Base-by-base conservation (phyloP, 1,140 invertebrate genomes). In the Heliconius himera region DNA sequence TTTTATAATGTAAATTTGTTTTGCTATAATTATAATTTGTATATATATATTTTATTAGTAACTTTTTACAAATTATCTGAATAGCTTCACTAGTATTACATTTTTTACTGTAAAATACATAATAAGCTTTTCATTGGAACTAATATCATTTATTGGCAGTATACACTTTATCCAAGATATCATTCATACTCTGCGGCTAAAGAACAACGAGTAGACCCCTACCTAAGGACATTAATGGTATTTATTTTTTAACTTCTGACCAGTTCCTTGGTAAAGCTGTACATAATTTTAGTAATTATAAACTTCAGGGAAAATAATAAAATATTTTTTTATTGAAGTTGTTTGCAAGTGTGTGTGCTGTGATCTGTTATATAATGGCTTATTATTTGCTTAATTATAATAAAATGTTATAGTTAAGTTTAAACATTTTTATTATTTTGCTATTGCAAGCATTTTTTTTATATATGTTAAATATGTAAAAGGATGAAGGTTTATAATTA, bases 211-310 rank as follows among this genome's bases (percentile, higher is more conserved):
- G 88, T 95, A 90, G 93, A 92, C 88, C 92, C 91, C 82, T 91
- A 94, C 89, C 87, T 94, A 86, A 88, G 94, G 90, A 93, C 90
- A 73, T 83, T 94, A 83, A 94, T 91, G 94, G 94, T 95, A 95
- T 93, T 93, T 93, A 94, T 90, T 72, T 18, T 26, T 72, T 18
- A 70, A 38, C 9, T 66, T 29, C n/a, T 6, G 3, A 13, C 26
- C 8, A 26, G 3, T 29, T 66, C 13, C 22, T 66, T 29, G 60
- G 3, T 56, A 22, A 56, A 56, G 8, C 54, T 56, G 8, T 56
- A 66, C 13, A 66, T 26, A 66, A 29, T 26, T 26, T 22, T 29
- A 29, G 8, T 26, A 66, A 66, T 66, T 66, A 66, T 29, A 66
- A 66, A 66, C 26, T 29, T 66, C 60, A 26, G 3, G 16, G 22